A percentile compares a stretch with the other conserved stretches of the same genome.
Conservation (phyloP, 2,888 invertebrate species). For the Nomada ruficornis region DNA sequence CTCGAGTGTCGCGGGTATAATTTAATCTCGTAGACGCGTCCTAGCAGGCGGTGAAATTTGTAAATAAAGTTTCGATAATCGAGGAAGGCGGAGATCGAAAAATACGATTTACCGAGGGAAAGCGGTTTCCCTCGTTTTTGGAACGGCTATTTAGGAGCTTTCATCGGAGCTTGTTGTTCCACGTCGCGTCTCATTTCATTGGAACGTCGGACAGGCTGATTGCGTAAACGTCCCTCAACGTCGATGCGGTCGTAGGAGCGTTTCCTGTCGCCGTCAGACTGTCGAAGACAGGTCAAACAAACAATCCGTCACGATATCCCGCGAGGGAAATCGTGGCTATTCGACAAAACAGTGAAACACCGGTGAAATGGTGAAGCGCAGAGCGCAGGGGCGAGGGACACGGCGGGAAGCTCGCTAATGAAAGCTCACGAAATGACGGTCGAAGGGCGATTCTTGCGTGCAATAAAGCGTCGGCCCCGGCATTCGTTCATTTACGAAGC, state of each 20-base stretch:
- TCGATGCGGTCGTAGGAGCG: slow-evolving; percentile 61
- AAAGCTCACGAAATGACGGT: slow-evolving; percentile 59
- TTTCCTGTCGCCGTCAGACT: slow-evolving; percentile 71
- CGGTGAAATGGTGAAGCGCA: neutral
- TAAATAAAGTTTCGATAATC: no score
- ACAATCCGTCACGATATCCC: slow-evolving; percentile 71
- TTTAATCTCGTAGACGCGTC: no score
- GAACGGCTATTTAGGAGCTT: slow-evolving; percentile 48
- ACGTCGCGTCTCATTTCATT: slow-evolving; percentile 57
- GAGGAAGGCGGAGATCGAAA: slow-evolving; percentile 10
- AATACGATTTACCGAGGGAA: slow-evolving; percentile 32
- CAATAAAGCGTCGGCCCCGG: slow-evolving; percentile 61
- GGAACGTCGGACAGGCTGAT: slow-evolving; percentile 58
- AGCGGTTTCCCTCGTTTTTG: slow-evolving; percentile 40
- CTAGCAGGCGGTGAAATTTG: no score
- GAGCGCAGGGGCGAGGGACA: neutral
- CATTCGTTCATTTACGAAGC: slow-evolving; percentile 69
- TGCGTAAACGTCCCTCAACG: slow-evolving; percentile 61
- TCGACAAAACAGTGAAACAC: neutral
- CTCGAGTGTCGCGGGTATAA: neutral
- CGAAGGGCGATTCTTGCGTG: slow-evolving; percentile 57
- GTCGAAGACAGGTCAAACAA: slow-evolving; percentile 80
- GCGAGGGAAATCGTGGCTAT: neutral
- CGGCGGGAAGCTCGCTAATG: slow-evolving; percentile 30
- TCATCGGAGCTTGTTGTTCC: slow-evolving; percentile 59